Conservation (phyloP, 2,797 vertebrate species). For the Brachyrhaphis roseni region DNA sequence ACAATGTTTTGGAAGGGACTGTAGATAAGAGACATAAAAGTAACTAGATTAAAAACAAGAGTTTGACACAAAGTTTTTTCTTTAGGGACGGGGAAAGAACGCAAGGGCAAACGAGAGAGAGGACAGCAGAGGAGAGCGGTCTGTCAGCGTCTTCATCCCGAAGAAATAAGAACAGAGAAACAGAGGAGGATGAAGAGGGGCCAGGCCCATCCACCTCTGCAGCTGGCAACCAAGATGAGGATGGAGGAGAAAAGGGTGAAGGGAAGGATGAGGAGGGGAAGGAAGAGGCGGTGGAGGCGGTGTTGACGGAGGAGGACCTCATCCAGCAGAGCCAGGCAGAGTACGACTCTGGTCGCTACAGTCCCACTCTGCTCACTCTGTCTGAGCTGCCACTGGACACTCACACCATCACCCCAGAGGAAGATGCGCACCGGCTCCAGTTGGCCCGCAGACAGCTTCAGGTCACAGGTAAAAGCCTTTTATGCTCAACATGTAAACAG, state of each 20-base stretch:
- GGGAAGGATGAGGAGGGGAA: constrained; percentile 63
- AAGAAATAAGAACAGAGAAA: constrained; percentile 25
- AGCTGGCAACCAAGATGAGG: constrained; percentile 41
- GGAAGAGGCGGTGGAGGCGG: constrained; percentile 85
- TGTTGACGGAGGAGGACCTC: constrained; percentile 96
- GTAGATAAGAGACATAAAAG: not conserved
- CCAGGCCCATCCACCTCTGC: constrained; percentile 57
- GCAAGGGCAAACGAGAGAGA: constrained; percentile 17
- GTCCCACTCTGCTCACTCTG: constrained; percentile 85
- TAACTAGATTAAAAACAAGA: not conserved
- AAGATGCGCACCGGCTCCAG: constrained; percentile 87
- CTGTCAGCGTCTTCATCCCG: constrained; percentile 43
- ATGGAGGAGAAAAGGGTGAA: constrained; percentile 47
- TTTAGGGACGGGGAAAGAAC: constrained; percentile 31
- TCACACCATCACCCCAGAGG: constrained; percentile 88
- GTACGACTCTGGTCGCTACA: constrained; percentile 94
- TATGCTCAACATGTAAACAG: not conserved
- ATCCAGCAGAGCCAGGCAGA: constrained; percentile 97
- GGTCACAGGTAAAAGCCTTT: constrained; percentile 84
- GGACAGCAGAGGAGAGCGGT: not conserved
- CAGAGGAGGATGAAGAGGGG: not conserved
- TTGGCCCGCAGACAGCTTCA: constrained; percentile 91
- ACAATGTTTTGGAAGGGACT: not conserved
- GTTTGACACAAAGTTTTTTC: not conserved
- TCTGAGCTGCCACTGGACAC: constrained; percentile 92